Base-by-base conservation (phyloP, 2,113 vertebrate species). In the Chrysochloris asiatica region DNA sequence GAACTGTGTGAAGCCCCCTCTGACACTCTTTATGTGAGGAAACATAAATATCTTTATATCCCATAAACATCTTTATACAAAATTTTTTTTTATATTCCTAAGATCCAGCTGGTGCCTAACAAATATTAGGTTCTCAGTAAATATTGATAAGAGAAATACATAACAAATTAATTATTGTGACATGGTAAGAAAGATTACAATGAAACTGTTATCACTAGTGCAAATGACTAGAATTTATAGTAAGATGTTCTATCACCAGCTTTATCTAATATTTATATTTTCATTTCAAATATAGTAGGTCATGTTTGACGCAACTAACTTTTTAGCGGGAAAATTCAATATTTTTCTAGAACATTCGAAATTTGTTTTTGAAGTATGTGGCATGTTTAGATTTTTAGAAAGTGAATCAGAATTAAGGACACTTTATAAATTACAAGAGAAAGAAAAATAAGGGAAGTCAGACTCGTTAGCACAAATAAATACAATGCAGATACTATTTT, bases 351-450 rank as follows among this genome's bases (percentile, higher is more conserved):
- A 59, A 50, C 7, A 28, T 1, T 54, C 5, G 72, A 69, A 17
- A 91, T 1, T 16, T 86, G 3, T 48, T 90, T 48, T 77, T 77
- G 41, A 94, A 83, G 7, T 2, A 52, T 59, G 14, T 72, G 38
- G 14, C 83, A 67, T 85, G 24, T 10, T 72, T 13, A 88, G 28
- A 38, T 56, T 41, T 41, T 3, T n/a, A 54, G 24, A 24, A 71
- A 85, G 6, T 52, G 6, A 52, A 56, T 63, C 21, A 86, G 36
- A 92, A 48, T 65, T 86, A 80, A 26, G 36, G 5, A 69, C 2
- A 78, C 67, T 87, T 92, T 76, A 88, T 48, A 84, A 24, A n/a
- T 61, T 90, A 30, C n/a, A 11, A 77, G 73, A 36, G 67, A 38
- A 71, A 59, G 24, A 73, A 50, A 80, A 45, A 83, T 1, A 48